Base-by-base conservation (phyloP, 2,113 vertebrate species). In the Centrocercus urophasianus region DNA sequence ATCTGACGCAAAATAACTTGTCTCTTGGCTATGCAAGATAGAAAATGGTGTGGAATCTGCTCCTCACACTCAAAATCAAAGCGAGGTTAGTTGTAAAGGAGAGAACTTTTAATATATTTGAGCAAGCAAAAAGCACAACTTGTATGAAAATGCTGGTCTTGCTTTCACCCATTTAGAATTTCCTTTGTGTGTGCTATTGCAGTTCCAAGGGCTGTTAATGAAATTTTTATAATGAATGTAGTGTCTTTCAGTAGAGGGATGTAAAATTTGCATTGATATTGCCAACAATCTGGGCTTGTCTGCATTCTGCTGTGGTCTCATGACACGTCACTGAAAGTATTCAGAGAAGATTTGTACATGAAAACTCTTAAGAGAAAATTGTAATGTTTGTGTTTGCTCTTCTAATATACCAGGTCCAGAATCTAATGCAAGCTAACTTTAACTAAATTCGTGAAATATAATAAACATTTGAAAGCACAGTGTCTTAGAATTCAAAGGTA, bases 261-360 rank as follows among this genome's bases (percentile, higher is more conserved):
- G 27, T 6, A 64, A 77, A 80, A 84, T 54, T 80, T 61, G 45
- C 19, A 4, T 38, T 24, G 30, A 42, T 71, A 56, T 52, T 65
- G 34, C 57, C 6, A 1, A 6, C 28, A 42, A 50, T 69, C 83
- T 69, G 61, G n/a, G 48, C 34, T 93, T 75, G 73, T 36, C 57
- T 69, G 0, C 74, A 36, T 21, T 86, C 52, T 71, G 20, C 73
- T 86, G 69, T 80, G 27, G 40, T 65, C 63, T 45, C n/a, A 32
- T 1, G 0, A 25, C 8, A 15, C 24, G 19, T 40, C 48, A 25
- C 30, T 6, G 16, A 50, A 61, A 5, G 27, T 1, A 5, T 42
- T 83, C 57, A 25, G 64, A 52, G 40, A 60, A 54, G 56, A 75
- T 63, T 64, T 52, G 19, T 72, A 20, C 36, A n/a, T 65, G 61